Conservation (phyloP, 2,797 vertebrate genomes). For the Pagetopsis macropterus region DNA sequence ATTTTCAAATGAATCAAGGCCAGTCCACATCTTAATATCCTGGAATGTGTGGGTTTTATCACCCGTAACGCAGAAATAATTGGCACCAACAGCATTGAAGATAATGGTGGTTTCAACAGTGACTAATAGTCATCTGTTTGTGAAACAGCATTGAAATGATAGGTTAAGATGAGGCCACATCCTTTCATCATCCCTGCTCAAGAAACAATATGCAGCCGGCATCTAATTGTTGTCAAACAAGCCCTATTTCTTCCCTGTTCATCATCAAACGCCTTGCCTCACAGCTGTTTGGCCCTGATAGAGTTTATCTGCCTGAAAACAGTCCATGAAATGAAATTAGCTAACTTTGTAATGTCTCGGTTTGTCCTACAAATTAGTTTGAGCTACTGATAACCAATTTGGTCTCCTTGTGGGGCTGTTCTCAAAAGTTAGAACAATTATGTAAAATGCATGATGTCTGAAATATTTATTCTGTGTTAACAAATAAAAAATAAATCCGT, state of each 20-base stretch:
- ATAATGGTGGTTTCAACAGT: neutral
- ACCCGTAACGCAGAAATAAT: neutral
- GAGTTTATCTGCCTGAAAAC: conserved; percentile 60
- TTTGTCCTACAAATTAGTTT: conserved; percentile 72
- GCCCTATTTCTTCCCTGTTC: conserved; percentile 19
- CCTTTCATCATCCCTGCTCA: conserved; percentile 22
- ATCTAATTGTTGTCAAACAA: conserved; percentile 28
- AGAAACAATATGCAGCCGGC: conserved; percentile 11
- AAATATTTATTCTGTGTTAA: conserved; percentile 63
- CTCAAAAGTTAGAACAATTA: conserved; percentile 61
- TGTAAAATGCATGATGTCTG: conserved; percentile 62
- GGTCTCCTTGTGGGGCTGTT: conserved; percentile 53
- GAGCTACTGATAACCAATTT: conserved; percentile 57
- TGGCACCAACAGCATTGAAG: neutral
- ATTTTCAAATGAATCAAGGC: conserved; percentile 16
- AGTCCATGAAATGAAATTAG: conserved; percentile 45
- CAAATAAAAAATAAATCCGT: conserved; percentile 49
- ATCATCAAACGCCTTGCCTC: conserved; percentile 35
- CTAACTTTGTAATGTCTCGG: conserved; percentile 58
- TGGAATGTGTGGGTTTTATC: neutral
- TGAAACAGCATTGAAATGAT: neutral
- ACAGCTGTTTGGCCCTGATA: conserved; percentile 50
- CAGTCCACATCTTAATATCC: neutral
- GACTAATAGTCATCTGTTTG: neutral
- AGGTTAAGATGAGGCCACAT: conserved; percentile 4